Conservation (phyloP, 2,888 invertebrate genomes). For the Drosophila quasianomalipes region DNA sequence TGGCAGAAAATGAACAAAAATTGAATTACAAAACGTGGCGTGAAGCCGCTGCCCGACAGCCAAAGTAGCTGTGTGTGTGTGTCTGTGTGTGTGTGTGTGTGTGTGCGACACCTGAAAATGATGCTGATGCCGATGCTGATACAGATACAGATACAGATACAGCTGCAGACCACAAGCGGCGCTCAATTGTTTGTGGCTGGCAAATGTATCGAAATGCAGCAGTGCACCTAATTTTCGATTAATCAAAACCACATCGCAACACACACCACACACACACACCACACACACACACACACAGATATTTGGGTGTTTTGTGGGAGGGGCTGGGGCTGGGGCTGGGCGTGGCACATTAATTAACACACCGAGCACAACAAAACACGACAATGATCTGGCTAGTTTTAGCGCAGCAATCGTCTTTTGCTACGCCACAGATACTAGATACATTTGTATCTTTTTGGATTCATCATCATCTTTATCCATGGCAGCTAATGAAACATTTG, state of each 20-base stretch:
- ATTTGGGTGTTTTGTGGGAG: background rate
- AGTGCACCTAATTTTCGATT: slow-evolving; percentile 57
- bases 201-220: slow-evolving; percentile 46
- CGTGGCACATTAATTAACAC: slow-evolving; percentile 71
- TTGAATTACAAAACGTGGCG: slow-evolving; percentile 58
- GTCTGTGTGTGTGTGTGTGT: background rate
- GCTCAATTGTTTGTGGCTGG: slow-evolving; percentile 17
- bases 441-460: slow-evolving; percentile 54
- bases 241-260: slow-evolving; percentile 46
- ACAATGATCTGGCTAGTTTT: slow-evolving; percentile 72
- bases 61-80: slow-evolving; percentile 4
- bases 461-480: slow-evolving; percentile 24
- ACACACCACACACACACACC: background rate
- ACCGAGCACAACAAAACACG: slow-evolving; percentile 5
- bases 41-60: slow-evolving; percentile 13
- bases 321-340: slow-evolving; percentile 20
- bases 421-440: slow-evolving; percentile 27
- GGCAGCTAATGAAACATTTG: slow-evolving; percentile 60
- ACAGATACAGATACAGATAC: slow-evolving; percentile 5
- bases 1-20: slow-evolving; percentile 64
- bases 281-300: background rate
- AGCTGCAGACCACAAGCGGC: slow-evolving; percentile 43
- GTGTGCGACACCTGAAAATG: slow-evolving; percentile 62
- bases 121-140: background rate
- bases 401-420: slow-evolving; percentile 28